These are phyloP conservation scores for Thalassoma bifasciatum DNA, from an alignment of 2,113 vertebrate species.

Conservation along the genomic window DNA sequence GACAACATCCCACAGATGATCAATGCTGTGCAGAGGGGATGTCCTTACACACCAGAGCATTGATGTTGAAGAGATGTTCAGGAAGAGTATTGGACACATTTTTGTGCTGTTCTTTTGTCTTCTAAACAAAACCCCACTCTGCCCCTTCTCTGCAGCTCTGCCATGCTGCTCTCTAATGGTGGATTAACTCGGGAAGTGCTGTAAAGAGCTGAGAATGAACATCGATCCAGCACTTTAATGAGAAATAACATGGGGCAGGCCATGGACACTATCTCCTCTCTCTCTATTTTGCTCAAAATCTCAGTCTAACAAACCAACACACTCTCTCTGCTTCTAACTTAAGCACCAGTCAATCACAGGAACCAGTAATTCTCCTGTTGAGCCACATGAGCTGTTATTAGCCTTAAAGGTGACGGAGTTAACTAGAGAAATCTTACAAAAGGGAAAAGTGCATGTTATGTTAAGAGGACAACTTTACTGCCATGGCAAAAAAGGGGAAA, in stretches of 20 bases:
- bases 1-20: background rate
- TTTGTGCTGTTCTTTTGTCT: background rate
- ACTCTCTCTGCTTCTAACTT: constrained; percentile 14
- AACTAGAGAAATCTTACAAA: constrained; percentile 24
- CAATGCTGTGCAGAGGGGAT: background rate
- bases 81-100: background rate
- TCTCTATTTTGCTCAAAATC: background rate
- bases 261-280: constrained; percentile 9
- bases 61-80: background rate
- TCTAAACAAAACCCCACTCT: background rate
- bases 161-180: constrained; percentile 34
- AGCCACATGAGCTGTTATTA: constrained; percentile 5
- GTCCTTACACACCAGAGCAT: background rate
- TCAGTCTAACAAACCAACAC: constrained; percentile 5
- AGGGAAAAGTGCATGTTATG: constrained; percentile 35
- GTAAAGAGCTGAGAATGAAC: constrained; percentile 60
- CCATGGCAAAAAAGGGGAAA: constrained; percentile 16
- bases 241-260: constrained; percentile 44
- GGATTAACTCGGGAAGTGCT: constrained; percentile 61
- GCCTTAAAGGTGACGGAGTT: constrained; percentile 33
- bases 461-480: constrained; percentile 25
- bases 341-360: constrained; percentile 44
- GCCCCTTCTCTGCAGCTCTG: constrained; percentile 19
- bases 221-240: constrained; percentile 69
- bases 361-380: constrained; percentile 6